Percentiles rank a stretch among this genome's conserved stretches.
These are phyloP conservation scores for Cherax destructor DNA, from an alignment of 1,140 invertebrate species.

Conservation along the genomic window DNA sequence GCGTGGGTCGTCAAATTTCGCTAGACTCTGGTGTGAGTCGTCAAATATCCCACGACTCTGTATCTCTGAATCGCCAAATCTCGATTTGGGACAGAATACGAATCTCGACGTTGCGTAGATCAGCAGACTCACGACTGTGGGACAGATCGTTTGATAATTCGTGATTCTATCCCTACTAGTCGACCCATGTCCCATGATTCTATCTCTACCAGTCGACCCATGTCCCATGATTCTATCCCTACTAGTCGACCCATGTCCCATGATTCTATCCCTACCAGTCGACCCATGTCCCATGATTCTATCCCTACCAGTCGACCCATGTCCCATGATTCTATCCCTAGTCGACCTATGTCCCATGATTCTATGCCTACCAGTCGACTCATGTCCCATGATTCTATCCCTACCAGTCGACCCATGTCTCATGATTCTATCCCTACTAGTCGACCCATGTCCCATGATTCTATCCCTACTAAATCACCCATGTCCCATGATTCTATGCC, in stretches of 20 bases:
- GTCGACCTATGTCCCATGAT: conserved; percentile 35
- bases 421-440: conserved; percentile 6
- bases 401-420: conserved; percentile 5
- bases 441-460: conserved; percentile 23
- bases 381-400: conserved; percentile 14
- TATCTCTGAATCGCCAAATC: conserved; percentile 6
- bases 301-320: conserved; percentile 25
- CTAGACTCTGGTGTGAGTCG: conserved; percentile 23
- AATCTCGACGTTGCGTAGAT: too few relatives aligned
- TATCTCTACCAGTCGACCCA: conserved; percentile 20
- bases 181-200: conserved; percentile 21
- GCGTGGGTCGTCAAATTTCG: conserved; percentile 25
- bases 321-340: conserved; percentile 25
- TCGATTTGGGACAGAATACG: conserved; percentile 4
- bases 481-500: conserved; percentile 6
- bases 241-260: too few relatives aligned
- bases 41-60: conserved; percentile 30
- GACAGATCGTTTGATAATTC: neutral
- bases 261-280: conserved; percentile 9
- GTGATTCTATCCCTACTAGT: conserved; percentile 4
- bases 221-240: conserved; percentile 31
- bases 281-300: conserved; percentile 21
- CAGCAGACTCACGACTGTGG: neutral
- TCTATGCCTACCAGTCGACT: conserved; percentile 14
- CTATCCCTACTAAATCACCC: neutral